Evolutionary conservation across 2,888 invertebrate genomes (phyloP), one percentile per base, ranked within the genome.

Genomic region (Nasonia oneida): DNA sequence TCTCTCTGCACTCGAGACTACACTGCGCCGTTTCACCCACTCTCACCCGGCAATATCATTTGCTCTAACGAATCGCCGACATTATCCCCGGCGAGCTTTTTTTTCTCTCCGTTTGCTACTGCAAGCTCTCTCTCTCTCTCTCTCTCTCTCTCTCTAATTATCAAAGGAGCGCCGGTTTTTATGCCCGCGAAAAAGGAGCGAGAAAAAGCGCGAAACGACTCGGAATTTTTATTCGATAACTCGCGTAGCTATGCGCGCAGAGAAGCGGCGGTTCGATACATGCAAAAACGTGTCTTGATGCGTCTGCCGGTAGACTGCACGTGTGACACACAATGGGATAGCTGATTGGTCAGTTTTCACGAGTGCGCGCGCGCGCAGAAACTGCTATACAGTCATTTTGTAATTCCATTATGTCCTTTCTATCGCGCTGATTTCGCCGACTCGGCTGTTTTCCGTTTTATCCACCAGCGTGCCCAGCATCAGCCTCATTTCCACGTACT

Each of bases 321-420:
- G 37, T 73, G 15, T 73, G 15, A 79, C 83, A 84, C 88, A 91
- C 91, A 91, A 91, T 91, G 87, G 90, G 81, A 86, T 84, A 87
- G 89, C 87, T 91, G 91, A 91, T 91, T 91, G 91, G 89, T 91
- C 89, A 90, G 89, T 90, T 91, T 91, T 90, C 87, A 77, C 87
- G 89, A 70, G 15, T 18, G 18, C 50, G 29, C 76, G 1, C 4
- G n/a, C 33, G 76, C 23, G 23, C 23, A 23, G 76, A 50, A 37
- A 78, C 23, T 80, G 89, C 85, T 88, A 90, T 88, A 89, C 85
- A 86, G 90, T 91, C 90, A 90, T 90, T 47, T 90, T 89, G 90
- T 91, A 90, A 91, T 90, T 87, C 89, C 87, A 89, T 90, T 90
- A 90, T 89, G 42, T 76, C 67, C 53, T 67, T 83, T 50, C 82